Base-by-base conservation (phyloP, 2,888 invertebrate species). In the Macrophya alboannulata region DNA sequence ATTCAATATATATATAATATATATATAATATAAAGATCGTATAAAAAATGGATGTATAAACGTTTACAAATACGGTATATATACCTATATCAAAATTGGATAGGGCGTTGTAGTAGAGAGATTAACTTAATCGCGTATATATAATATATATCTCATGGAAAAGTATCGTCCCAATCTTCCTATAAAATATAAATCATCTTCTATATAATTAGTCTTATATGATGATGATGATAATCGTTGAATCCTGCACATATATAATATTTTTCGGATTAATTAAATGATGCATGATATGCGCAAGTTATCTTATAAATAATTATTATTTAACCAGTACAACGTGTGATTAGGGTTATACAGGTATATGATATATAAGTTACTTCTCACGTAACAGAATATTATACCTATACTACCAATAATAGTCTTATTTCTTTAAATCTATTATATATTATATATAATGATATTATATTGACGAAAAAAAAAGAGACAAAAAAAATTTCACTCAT, bases 151-250 rank as follows among this genome's bases (percentile, higher is more conserved):
- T 82, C 65, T 85, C 55, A 85, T 82, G 85, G 85, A 85, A 85
- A 85, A 85, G 82, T 71, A 83, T 85, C 72, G 85, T 85, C 85
- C 85, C 71, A 85, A 82, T 85, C 85, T 82, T 85, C 82, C 82
- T 71, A 85, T 85, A 85, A 85, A 85, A 85, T 85, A 85, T 85
- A 85, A 81, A 31, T 17, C 40, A 40, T 31, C 17, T 43, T 17
- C 12, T 17, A 37, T 31, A 59, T 68, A n/a, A 68, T 31, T 77
- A 68, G 68, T 68, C 68, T 68, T 68, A 68, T n/a, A n/a, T n/a
- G n/a, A n/a, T n/a, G n/a, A n/a, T 62, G 8, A 62, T 68, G 15
- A 68, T 17, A 68, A 37, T 9, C 4, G 1, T 68, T 21, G 6
- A 37, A 68, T 62, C 62, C n/a, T n/a, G n/a, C 62, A 62, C 62